Base-by-base conservation (phyloP, 1,140 invertebrate species). In the Micrasema minimum region DNA sequence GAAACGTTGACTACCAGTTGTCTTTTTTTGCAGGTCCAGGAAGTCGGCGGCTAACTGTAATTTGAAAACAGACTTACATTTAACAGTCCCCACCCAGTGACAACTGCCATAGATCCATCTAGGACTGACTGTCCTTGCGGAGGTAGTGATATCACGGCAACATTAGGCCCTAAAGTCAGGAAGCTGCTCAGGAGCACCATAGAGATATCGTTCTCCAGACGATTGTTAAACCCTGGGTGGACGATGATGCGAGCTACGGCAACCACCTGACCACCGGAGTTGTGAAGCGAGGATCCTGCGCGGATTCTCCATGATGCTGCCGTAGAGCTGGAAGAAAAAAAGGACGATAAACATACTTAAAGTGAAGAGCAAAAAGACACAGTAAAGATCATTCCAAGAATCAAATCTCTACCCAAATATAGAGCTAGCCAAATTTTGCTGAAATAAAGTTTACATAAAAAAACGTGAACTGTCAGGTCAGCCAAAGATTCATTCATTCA, bases 51-150 rank as follows among this genome's bases (percentile, higher is more conserved):
- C n/a, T n/a, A n/a, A n/a, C n/a, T n/a, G n/a, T n/a, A n/a, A n/a
- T n/a, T n/a, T n/a, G n/a, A n/a, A n/a, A n/a, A n/a, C n/a, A n/a
- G 12, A n/a, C 43, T 57, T 48, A 74, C 72, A 10, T n/a, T 14
- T n/a, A 65, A 35, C 23, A 77, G 75, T 20, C 81, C 81, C 83
- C 84, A 85, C 12, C 84, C 84, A 16, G 79, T 80, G 22, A 85
- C 74, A 0, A 79, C 76, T 7, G 78, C 76, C 0, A 76, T 50
- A 0, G 73, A 50, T 10, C 79, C 79, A 4, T 66, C 65, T 3
- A 67, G 37, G 2, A 80, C 75, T 5, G 71, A 68, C 31, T 77
- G 74, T n/a, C 73, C 55, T 1, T 71, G 73, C 9, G 55, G 31
- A 23, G 73, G 66, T 6, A 75, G 61, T 5, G 41, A 43, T 31